A percentile compares a stretch with the other conserved stretches of the same genome.
Conservation (phyloP, 2,888 invertebrate species). For the Rhogogaster chlorosoma region DNA sequence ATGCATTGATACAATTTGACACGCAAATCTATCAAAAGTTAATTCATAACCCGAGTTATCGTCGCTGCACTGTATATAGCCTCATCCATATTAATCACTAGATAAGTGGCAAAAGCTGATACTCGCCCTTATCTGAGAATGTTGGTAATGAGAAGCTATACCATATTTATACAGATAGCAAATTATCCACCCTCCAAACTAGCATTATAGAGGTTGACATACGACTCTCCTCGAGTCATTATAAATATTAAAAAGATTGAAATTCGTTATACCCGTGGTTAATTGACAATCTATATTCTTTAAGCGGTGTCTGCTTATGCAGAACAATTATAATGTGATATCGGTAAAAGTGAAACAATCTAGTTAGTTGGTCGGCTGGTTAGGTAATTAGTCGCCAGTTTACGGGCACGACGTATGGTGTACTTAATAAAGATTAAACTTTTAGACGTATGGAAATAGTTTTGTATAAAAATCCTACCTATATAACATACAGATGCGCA, state of each 20-base stretch:
- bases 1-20: background rate
- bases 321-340: background rate
- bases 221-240: background rate
- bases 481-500: background rate
- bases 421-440: background rate
- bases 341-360: background rate
- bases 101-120: background rate
- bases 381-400: background rate
- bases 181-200: background rate
- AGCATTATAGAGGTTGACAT: background rate
- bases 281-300: background rate
- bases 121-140: no score
- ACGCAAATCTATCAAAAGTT: background rate
- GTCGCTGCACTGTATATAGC: background rate
- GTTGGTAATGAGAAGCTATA: background rate
- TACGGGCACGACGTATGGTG: background rate
- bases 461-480: slow-evolving; percentile 12
- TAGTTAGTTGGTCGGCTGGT: background rate
- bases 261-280: background rate
- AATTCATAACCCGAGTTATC: background rate
- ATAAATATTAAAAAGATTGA: background rate
- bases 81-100: slow-evolving; percentile 25
- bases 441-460: background rate
- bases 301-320: background rate
- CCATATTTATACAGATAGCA: background rate